Evolutionary conservation across 2,888 invertebrate genomes (phyloP).

Genomic region (Meloe dianella): DNA sequence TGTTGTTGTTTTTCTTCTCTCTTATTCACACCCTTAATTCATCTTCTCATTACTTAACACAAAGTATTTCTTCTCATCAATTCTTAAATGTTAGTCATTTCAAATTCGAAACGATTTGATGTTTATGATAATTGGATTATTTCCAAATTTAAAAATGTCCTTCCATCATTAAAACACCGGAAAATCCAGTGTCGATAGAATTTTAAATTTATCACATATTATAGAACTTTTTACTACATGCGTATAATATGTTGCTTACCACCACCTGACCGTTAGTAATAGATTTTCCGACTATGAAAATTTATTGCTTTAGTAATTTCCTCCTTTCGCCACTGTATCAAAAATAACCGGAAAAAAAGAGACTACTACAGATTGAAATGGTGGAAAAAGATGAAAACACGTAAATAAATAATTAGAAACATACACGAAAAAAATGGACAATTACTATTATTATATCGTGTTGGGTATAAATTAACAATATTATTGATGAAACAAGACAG

Average conservation of each 20-base stretch:
- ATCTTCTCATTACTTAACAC: too few relatives aligned
- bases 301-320: conserved; percentile 15
- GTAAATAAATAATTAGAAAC: too few relatives aligned
- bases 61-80: too few relatives aligned
- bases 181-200: conserved; percentile 18
- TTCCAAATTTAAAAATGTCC: too few relatives aligned
- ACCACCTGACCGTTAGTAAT: conserved; percentile 22
- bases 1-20: background rate
- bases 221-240: background rate
- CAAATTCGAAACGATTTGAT: too few relatives aligned
- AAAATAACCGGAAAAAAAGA: background rate
- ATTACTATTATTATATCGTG: too few relatives aligned
- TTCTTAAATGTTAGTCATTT: too few relatives aligned
- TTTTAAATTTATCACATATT: conserved; percentile 24
- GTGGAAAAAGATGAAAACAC: background rate
- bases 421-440: too few relatives aligned
- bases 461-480: too few relatives aligned
- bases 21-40: too few relatives aligned
- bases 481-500: background rate
- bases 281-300: conserved; percentile 14
- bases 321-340: background rate
- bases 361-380: background rate
- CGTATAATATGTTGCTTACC: background rate
- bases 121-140: background rate
- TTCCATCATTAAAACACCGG: background rate